Base-by-base conservation (phyloP, 2,113 vertebrate species). In the Cygnus atratus region DNA sequence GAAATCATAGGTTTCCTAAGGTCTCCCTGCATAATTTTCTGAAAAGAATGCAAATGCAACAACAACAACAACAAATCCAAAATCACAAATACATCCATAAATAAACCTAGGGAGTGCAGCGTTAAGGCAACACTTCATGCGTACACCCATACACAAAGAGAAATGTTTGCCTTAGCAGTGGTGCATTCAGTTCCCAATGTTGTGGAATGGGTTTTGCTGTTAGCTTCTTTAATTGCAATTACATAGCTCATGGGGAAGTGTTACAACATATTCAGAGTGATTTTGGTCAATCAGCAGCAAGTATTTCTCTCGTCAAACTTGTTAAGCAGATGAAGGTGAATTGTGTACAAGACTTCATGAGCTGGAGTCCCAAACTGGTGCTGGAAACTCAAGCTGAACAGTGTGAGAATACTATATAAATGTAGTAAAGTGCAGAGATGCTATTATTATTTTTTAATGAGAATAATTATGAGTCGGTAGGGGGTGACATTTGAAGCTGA, bases 141-240 rank as follows among this genome's bases (percentile, higher is more conserved):
- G 11, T 18, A 11, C 2, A 19, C 7, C 43, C 2, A 6, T 10
- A 61, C 17, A 39, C 14, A 29, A 48, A 67, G 50, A 2, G 0
- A 85, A 93, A 76, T 6, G 13, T 24, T 79, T 90, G 50, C 61
- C 72, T 75, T 35, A 48, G 59, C n/a, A 43, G n/a, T 33, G 29
- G 14, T 11, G 24, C 24, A 58, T 46, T 71, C 29, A 26, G 9
- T 57, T 86, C 39, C 81, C 62, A 65, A 54, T 25, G 48, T 50
- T 50, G 24, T 50, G 48, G 48, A 13, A 20, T 0, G 1, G 59
- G 21, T 6, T 82, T 95, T 88, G n/a, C 58, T 8, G 4, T 79
- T 89, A 44, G 31, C 66, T 73, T 58, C 80, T 88, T 75, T 79
- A 85, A 59, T 9, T 75, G 73, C 41, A 57, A n/a, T 46, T 14